These are phyloP conservation scores for Neosalanx taihuensis DNA, from an alignment of 2,797 vertebrate genomes.

Conservation along the genomic window DNA sequence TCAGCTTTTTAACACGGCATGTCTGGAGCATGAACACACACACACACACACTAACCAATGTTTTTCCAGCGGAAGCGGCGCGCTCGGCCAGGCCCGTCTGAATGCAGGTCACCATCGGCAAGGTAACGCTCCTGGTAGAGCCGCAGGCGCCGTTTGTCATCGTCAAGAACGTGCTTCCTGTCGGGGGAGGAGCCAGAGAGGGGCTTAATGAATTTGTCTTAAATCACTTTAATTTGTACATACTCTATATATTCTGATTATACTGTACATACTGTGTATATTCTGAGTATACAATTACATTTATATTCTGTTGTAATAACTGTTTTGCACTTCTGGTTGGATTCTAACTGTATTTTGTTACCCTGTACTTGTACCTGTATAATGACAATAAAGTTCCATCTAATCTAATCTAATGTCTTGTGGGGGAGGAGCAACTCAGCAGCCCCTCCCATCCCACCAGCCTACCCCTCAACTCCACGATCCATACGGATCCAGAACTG, in stretches of 20 bases:
- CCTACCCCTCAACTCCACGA: too few relatives aligned
- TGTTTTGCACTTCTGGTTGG: too few relatives aligned
- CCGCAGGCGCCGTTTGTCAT: conserved; percentile 89
- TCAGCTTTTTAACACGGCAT: neutral
- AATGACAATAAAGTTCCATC: too few relatives aligned
- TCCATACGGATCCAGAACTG: neutral
- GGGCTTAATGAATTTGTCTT: neutral
- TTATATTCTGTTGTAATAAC: too few relatives aligned
- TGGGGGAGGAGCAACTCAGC: neutral
- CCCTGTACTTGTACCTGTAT: too few relatives aligned
- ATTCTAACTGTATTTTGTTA: too few relatives aligned
- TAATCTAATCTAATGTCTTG: neutral
- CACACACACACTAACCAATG: conserved; percentile 68
- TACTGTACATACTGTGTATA: too few relatives aligned
- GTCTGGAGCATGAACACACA: neutral
- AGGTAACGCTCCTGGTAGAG: conserved; percentile 94
- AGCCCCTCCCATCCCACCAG: neutral
- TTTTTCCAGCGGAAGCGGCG: conserved; percentile 95
- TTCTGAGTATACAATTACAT: too few relatives aligned
- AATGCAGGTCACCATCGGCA: conserved; percentile 92
- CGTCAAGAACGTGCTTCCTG: conserved; percentile 93
- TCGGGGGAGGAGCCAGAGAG: neutral
- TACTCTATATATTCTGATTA: too few relatives aligned
- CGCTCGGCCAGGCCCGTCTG: conserved; percentile 87
- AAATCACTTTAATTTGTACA: too few relatives aligned